These are phyloP conservation scores for Dendronephthya gigantea DNA, from an alignment of 64 coral and sea anemone genomes.

Conservation along the genomic window DNA sequence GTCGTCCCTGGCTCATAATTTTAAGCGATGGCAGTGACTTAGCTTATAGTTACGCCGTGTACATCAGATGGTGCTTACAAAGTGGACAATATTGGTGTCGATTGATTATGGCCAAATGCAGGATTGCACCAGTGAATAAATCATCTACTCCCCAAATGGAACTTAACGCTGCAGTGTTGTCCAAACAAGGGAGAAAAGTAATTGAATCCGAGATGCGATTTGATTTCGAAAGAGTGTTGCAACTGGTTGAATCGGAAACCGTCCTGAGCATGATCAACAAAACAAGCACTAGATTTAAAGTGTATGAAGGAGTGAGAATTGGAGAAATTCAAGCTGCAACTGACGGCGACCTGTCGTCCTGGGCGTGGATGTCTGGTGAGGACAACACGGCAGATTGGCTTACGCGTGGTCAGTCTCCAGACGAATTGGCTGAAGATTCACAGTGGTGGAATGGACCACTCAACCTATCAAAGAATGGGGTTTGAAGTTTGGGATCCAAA, in stretches of 20 bases:
- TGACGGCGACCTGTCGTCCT: background rate
- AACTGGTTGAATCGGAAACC: background rate
- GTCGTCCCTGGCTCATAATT: slow-evolving; percentile 14
- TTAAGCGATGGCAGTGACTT: slow-evolving; percentile 43
- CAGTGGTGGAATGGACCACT: background rate
- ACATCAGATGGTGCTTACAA: slow-evolving; percentile 21
- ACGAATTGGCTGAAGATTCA: background rate
- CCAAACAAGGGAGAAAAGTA: background rate
- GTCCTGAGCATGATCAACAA: background rate
- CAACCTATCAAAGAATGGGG: background rate
- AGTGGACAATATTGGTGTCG: background rate
- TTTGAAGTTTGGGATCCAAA: background rate
- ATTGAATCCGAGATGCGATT: background rate
- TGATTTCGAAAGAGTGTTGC: slow-evolving; percentile 2
- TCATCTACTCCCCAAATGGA: slow-evolving; percentile 31
- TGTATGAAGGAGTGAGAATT: background rate
- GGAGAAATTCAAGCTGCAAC: background rate
- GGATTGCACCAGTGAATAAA: slow-evolving; percentile 38
- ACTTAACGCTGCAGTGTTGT: background rate
- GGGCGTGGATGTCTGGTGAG: background rate
- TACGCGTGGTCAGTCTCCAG: background rate
- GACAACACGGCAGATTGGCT: background rate
- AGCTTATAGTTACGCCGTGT: slow-evolving; percentile 37
- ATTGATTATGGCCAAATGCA: slow-evolving; percentile 40
- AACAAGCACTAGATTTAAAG: background rate